Conservation (phyloP, 1,140 invertebrate genomes). For the Metaphire vulgaris region DNA sequence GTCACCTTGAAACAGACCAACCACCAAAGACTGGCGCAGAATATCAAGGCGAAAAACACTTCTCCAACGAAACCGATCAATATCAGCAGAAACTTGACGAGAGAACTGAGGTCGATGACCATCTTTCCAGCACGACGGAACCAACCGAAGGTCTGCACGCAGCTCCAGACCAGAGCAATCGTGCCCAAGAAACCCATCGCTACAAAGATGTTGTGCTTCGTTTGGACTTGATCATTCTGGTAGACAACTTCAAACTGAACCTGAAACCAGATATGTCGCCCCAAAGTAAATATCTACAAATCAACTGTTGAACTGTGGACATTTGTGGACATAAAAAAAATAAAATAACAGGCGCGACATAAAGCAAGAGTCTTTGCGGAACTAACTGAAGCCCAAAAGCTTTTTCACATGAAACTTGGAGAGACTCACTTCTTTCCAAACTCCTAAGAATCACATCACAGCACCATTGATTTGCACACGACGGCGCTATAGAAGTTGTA, state of each 20-base stretch:
- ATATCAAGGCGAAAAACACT: slow-evolving; percentile 62
- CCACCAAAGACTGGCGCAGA: slow-evolving; percentile 60
- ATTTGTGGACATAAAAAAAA: too few species aligned
- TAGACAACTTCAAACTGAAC: slow-evolving; percentile 59
- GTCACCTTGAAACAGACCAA: slow-evolving; percentile 66
- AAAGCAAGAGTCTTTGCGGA: too few species aligned
- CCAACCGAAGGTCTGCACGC: slow-evolving; percentile 63
- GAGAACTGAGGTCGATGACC: slow-evolving; percentile 51
- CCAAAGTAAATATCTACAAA: too few species aligned
- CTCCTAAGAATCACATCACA: too few species aligned
- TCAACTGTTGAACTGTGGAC: too few species aligned
- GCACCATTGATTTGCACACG: too few species aligned
- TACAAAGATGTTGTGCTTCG: slow-evolving; percentile 56
- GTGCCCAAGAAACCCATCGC: slow-evolving; percentile 59
- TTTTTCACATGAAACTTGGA: too few species aligned
- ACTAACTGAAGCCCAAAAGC: too few species aligned
- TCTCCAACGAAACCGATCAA: slow-evolving; percentile 61
- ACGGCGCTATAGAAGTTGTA: too few species aligned
- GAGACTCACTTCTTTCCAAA: too few species aligned
- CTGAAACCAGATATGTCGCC: slow-evolving; percentile 45
- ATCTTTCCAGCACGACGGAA: slow-evolving; percentile 49
- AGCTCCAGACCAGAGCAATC: slow-evolving; percentile 59
- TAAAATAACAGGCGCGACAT: too few species aligned
- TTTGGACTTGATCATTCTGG: slow-evolving; percentile 52
- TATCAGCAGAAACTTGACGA: slow-evolving; percentile 62